Evolutionary conservation across 2,888 invertebrate genomes (phyloP).

Genomic region (Homarus gammarus): DNA sequence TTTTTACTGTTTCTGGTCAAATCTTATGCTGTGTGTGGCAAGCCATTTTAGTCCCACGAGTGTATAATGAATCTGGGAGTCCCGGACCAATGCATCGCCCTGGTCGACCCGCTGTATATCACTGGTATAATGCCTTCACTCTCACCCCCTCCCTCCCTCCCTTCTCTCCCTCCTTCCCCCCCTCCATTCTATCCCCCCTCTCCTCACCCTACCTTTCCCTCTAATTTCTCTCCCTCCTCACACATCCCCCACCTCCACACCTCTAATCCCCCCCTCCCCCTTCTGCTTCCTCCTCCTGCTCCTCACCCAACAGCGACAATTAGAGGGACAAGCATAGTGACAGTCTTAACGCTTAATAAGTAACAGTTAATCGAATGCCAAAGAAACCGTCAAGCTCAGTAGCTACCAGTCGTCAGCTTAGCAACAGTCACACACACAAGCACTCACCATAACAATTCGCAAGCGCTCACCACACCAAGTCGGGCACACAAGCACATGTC

Average conservation of each 20-base stretch:
- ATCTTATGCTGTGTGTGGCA: constrained; percentile 64
- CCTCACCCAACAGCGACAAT: too few relatives aligned
- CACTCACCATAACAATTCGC: too few relatives aligned
- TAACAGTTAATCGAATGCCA: not conserved
- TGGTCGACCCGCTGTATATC: constrained; percentile 41
- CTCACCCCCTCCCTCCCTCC: not conserved
- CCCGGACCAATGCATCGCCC: constrained; percentile 41
- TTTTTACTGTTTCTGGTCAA: constrained; percentile 69
- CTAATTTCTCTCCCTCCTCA: not conserved
- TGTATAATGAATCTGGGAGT: constrained; percentile 66
- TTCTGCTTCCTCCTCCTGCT: not conserved
- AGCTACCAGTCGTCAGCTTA: not conserved
- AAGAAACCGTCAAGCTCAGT: not conserved
- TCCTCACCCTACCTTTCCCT: not conserved
- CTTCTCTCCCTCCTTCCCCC: not conserved
- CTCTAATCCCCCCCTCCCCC: not conserved
- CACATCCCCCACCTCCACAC: not conserved
- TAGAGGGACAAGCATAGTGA: too few relatives aligned
- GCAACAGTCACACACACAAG: not conserved
- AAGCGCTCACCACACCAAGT: too few relatives aligned
- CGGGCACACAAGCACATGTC: too few relatives aligned
- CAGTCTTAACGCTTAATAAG: too few relatives aligned
- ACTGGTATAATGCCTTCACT: constrained; percentile 34
- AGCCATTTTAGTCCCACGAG: constrained; percentile 62
- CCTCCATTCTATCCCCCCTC: not conserved